phyloP scores from a whole-genome alignment of 2,888 invertebrate genomes.

The Margaritifera margaritifera region DNA sequence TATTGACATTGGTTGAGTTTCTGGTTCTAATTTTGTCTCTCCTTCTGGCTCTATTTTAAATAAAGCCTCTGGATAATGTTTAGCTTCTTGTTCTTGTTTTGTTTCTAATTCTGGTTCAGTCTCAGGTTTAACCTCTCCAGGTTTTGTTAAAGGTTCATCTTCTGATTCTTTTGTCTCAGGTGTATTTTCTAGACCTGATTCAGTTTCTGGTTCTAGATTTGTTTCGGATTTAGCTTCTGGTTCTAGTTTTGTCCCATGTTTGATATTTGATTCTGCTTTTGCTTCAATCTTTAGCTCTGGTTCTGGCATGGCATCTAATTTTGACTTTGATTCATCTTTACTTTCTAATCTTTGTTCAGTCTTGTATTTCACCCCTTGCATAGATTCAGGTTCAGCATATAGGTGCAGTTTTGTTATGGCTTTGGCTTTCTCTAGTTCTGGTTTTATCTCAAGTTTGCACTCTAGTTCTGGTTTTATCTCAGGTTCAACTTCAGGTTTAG shows the following conservation, averaged over 20 bases:
- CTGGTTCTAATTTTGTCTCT: not conserved
- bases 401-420: no score
- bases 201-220: no score
- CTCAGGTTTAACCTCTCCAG: not conserved
- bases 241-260: not conserved
- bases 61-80: not conserved
- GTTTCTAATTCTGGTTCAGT: not conserved
- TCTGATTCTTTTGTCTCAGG: not conserved
- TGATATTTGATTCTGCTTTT: not conserved
- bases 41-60: conserved; percentile 1
- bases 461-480: no score
- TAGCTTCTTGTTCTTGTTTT: not conserved
- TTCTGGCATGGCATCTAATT: no score
- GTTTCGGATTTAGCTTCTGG: not conserved
- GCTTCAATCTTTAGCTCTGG: no score
- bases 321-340: no score
- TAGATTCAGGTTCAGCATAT: no score
- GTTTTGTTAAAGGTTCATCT: conserved; percentile 7
- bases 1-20: not conserved
- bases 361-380: no score
- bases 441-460: no score
- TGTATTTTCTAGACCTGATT: not conserved
- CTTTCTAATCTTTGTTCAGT: no score
- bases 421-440: no score
- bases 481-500: no score